These are phyloP conservation scores for Leptodactylus fuscus DNA, from an alignment of 2,113 vertebrate species.

Conservation along the genomic window DNA sequence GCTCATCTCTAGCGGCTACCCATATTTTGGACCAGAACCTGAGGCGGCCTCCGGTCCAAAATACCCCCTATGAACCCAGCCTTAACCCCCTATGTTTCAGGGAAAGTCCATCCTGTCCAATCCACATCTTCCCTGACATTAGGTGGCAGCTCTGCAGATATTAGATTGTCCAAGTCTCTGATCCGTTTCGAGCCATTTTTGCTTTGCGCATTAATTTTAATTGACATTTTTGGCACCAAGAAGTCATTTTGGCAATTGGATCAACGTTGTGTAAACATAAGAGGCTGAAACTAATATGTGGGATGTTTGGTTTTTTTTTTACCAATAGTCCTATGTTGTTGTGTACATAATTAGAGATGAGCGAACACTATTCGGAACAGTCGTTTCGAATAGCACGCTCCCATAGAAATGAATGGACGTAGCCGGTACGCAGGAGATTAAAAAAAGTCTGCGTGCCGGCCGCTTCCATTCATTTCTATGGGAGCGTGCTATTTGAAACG, in stretches of 20 bases:
- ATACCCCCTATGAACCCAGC: too few relatives aligned
- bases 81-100: too few relatives aligned
- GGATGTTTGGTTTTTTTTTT: not conserved
- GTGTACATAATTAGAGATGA: conserved; percentile 11
- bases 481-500: too few relatives aligned
- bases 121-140: not conserved
- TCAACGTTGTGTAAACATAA: not conserved
- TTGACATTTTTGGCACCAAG: conserved; percentile 16
- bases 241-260: not conserved
- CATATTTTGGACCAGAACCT: too few relatives aligned
- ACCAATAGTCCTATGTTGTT: not conserved
- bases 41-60: too few relatives aligned
- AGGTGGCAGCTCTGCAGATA: not conserved
- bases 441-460: too few relatives aligned
- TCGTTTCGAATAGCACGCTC: too few relatives aligned
- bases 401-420: too few relatives aligned
- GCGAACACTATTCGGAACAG: too few relatives aligned
- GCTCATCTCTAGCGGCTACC: too few relatives aligned
- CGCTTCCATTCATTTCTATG: too few relatives aligned
- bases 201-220: not conserved
- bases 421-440: too few relatives aligned
- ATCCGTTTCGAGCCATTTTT: not conserved
- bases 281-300: not conserved
- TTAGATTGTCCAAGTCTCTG: not conserved
- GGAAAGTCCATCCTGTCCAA: not conserved